Evolutionary conservation across 2,888 invertebrate genomes (phyloP).

Genomic region (Andrena chrysosceles): DNA sequence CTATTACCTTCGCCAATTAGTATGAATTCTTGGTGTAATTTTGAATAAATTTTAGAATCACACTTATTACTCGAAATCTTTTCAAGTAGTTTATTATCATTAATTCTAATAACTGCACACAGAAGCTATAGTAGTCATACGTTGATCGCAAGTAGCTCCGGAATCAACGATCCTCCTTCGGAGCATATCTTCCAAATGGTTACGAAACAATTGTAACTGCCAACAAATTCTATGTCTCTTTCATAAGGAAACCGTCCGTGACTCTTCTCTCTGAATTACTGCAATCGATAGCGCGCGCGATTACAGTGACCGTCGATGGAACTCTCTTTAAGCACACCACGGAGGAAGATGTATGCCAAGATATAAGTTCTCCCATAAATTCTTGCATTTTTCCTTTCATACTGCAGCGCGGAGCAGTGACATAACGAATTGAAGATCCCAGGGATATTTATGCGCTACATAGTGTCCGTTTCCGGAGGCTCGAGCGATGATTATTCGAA

Average conservation of each 20-base stretch:
- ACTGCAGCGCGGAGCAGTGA: constrained; percentile 15
- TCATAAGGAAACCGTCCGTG: constrained; percentile 10
- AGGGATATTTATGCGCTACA: constrained; percentile 25
- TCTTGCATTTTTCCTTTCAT: constrained; percentile 14
- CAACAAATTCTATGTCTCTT: constrained; percentile 21
- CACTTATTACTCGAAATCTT: no score
- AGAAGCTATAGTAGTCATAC: no score
- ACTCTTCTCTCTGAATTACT: constrained; percentile 18
- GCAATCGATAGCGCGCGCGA: constrained; percentile 1
- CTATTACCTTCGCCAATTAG: no score
- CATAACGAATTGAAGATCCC: constrained; percentile 46
- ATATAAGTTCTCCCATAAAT: constrained; percentile 26
- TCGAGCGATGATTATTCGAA: background rate
- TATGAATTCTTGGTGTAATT: no score
- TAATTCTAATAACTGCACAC: no score
- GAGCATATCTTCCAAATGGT: background rate
- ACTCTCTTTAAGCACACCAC: constrained; percentile 8
- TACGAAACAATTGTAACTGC: constrained; percentile 15
- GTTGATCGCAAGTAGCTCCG: background rate
- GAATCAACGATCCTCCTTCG: background rate
- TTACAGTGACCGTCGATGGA: background rate
- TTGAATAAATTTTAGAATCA: no score
- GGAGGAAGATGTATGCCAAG: constrained; percentile 28
- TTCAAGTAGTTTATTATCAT: no score
- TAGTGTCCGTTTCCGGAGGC: constrained; percentile 25